Base-by-base conservation (phyloP, 2,797 vertebrate species). In the Falco novaeseelandiae region DNA sequence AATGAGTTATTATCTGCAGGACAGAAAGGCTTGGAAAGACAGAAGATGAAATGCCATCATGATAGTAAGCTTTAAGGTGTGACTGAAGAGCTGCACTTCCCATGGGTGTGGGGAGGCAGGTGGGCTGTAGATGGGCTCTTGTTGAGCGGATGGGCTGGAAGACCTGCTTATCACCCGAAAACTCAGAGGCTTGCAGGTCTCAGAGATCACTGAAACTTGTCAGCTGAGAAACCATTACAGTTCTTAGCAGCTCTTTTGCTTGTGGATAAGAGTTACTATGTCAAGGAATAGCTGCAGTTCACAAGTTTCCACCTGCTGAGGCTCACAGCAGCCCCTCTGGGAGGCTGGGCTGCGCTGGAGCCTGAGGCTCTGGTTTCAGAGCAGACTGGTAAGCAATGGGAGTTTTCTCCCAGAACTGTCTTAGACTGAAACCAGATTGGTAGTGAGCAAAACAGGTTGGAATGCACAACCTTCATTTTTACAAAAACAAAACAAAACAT, bases 41-140 rank as follows among this genome's bases (percentile, higher is more conserved):
- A 7, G 29, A 78, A 38, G 32, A 55, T 8, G n/a, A 67, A 46
- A 2, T 48, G 74, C 12, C 34, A 4, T 20, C 9, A 0, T 29
- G 66, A 14, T 13, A 4, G 9, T 5, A 18, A 19, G 46, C 36
- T 69, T 55, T 61, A 9, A 34, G 36, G 20, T 30, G 17, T 22
- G 71, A 38, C 48, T 25, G 3, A 30, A 23, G 49, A 46, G n/a
- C 57, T 36, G 19, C 9, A 0, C 29, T 30, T 36, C 36, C 52
- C 9, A 0, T 1, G 11, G 58, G 36, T 40, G 49, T 7, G 6
- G 1, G 8, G 14, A 12, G 20, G 46, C 40, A 52, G 44, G 25
- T 25, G 5, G 19, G 5, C 38, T 27, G 1, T 0, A 1, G 29
- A 8, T n/a, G 10, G 44, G 17, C 36, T 27, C 21, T 8, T 3